A percentile compares a stretch with the other conserved stretches of the same genome.
Evolutionary conservation across 2,797 vertebrate genomes (phyloP).

Genomic region (Micromesistius poutassou): DNA sequence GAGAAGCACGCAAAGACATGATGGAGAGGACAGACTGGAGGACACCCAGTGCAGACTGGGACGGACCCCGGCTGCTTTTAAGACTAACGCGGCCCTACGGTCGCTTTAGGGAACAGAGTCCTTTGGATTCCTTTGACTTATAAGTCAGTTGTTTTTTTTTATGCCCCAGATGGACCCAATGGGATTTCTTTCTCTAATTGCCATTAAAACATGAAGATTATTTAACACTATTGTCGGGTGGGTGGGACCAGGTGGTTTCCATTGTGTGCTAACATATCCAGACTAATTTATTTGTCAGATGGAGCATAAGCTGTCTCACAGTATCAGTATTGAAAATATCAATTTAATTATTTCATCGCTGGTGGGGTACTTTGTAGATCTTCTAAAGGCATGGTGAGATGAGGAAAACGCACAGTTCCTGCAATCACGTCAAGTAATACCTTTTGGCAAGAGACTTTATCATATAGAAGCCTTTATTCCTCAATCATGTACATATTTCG

Average conservation of each 20-base stretch:
- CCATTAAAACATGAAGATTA: slow-evolving; percentile 16
- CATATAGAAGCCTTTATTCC: slow-evolving; percentile 34
- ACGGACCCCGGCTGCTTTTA: neutral
- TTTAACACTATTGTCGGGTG: slow-evolving; percentile 1
- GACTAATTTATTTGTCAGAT: slow-evolving; percentile 68
- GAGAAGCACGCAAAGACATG: slow-evolving; percentile 46
- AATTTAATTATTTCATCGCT: slow-evolving; percentile 38
- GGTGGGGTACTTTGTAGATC: slow-evolving; percentile 20
- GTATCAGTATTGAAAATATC: slow-evolving; percentile 64
- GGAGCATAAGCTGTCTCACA: slow-evolving; percentile 39
- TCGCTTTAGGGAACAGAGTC: slow-evolving; percentile 23
- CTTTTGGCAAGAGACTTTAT: slow-evolving; percentile 47
- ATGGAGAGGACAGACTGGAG: slow-evolving; percentile 14
- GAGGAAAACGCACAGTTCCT: slow-evolving; percentile 47
- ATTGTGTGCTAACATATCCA: slow-evolving; percentile 42
- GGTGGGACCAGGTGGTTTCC: slow-evolving; percentile 30
- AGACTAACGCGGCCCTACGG: slow-evolving; percentile 27
- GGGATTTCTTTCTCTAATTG: slow-evolving; percentile 16
- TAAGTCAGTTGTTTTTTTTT: neutral
- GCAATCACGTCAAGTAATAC: slow-evolving; percentile 38
- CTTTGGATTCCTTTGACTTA: neutral
- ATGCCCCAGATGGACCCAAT: neutral
- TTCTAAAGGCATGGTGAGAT: slow-evolving; percentile 1
- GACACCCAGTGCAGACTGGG: slow-evolving; percentile 29
- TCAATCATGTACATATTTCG: slow-evolving; percentile 31